A percentile compares a stretch with the other conserved stretches of the same genome.
These are phyloP conservation scores for Drosophila phalerata DNA, from an alignment of 2,888 invertebrate genomes.

Conservation along the genomic window DNA sequence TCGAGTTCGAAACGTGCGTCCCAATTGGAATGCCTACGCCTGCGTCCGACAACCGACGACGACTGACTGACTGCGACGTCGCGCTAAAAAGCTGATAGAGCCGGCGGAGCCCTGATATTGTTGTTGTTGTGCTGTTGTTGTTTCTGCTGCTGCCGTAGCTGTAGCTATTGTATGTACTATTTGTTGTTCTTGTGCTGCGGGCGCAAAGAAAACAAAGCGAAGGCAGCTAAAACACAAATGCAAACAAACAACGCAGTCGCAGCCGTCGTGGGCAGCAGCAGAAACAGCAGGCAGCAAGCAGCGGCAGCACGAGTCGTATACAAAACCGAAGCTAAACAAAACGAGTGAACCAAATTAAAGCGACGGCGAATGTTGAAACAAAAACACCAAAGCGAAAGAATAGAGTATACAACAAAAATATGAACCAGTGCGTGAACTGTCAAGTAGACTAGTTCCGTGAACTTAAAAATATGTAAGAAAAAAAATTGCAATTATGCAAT, in stretches of 20 bases:
- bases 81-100: slow-evolving; percentile 72
- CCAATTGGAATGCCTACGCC: slow-evolving; percentile 69
- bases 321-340: slow-evolving; percentile 62
- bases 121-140: slow-evolving; percentile 28
- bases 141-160: slow-evolving; percentile 25
- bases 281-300: slow-evolving; percentile 25
- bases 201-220: slow-evolving; percentile 61
- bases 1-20: slow-evolving; percentile 65
- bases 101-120: slow-evolving; percentile 52
- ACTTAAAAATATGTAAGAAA: background rate
- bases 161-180: slow-evolving; percentile 42
- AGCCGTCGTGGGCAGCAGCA: slow-evolving; percentile 43
- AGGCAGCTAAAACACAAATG: slow-evolving; percentile 74
- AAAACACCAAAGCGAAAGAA: slow-evolving; percentile 54
- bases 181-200: slow-evolving; percentile 62
- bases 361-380: slow-evolving; percentile 65
- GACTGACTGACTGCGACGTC: slow-evolving; percentile 66
- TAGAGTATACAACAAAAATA: slow-evolving; percentile 34
- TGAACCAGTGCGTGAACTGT: slow-evolving; percentile 37
- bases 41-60: slow-evolving; percentile 73
- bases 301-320: slow-evolving; percentile 49
- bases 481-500: background rate
- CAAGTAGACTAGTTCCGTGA: slow-evolving; percentile 3
- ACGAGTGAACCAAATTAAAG: slow-evolving; percentile 67
- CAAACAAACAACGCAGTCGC: slow-evolving; percentile 73